phyloP scores from a whole-genome alignment of 2,797 vertebrate genomes.

The Lindbergichthys nudifrons region DNA sequence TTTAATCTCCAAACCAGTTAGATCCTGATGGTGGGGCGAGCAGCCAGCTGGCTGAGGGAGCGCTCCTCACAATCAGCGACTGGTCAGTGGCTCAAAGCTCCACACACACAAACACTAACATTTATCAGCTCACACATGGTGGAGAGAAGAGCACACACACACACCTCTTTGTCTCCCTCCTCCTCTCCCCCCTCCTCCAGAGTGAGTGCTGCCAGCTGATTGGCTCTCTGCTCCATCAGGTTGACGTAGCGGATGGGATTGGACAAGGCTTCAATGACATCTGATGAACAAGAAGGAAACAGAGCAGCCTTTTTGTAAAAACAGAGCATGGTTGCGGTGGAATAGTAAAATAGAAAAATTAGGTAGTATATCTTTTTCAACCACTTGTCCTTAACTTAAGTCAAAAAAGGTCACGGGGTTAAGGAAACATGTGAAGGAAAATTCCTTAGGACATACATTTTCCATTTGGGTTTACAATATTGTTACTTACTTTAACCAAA shows the following conservation, averaged over 20 bases:
- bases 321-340: too few relatives aligned
- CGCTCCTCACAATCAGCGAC: not conserved
- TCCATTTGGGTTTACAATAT: too few relatives aligned
- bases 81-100: constrained; percentile 10
- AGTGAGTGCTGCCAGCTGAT: constrained; percentile 94
- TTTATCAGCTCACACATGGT: constrained; percentile 2
- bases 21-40: constrained; percentile 3
- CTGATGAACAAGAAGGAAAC: constrained; percentile 71
- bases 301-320: not conserved
- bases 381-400: too few relatives aligned
- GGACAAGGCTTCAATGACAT: constrained; percentile 97
- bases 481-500: too few relatives aligned
- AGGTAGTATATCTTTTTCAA: too few relatives aligned
- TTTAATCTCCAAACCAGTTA: constrained; percentile 24
- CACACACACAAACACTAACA: constrained; percentile 19
- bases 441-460: too few relatives aligned
- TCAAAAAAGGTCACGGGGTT: too few relatives aligned
- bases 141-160: not conserved
- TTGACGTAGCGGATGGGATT: constrained; percentile 98
- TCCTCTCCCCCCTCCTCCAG: constrained; percentile 93
- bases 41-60: constrained; percentile 17
- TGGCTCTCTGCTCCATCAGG: constrained; percentile 98
- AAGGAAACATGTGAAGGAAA: too few relatives aligned
- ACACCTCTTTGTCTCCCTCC: constrained; percentile 92
- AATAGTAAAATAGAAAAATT: too few relatives aligned